These are phyloP conservation scores for Drosophila ochracea DNA, from an alignment of 2,888 invertebrate genomes.

Conservation along the genomic window DNA sequence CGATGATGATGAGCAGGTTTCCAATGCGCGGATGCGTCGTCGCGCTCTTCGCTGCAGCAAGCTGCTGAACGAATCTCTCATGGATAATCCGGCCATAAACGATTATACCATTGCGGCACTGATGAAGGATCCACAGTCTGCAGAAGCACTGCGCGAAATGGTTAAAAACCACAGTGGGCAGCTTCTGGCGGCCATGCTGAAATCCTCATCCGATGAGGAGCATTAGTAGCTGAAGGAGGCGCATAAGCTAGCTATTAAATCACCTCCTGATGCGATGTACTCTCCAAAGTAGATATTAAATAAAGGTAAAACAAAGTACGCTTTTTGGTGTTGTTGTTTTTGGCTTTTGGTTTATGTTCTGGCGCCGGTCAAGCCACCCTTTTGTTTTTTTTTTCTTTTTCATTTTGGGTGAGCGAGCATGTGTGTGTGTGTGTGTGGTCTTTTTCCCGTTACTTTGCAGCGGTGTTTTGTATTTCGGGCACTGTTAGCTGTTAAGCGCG, in stretches of 20 bases:
- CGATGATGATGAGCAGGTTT: slow-evolving; percentile 47
- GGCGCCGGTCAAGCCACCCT: slow-evolving; percentile 66
- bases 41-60: slow-evolving; percentile 22
- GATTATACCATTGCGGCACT: slow-evolving; percentile 41
- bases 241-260: slow-evolving; percentile 5
- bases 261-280: neutral
- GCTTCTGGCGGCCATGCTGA: slow-evolving; percentile 42
- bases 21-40: slow-evolving; percentile 13
- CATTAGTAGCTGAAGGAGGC: neutral
- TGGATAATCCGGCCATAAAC: slow-evolving; percentile 49
- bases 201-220: slow-evolving; percentile 44
- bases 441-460: slow-evolving; percentile 19
- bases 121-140: slow-evolving; percentile 25
- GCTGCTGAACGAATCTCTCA: slow-evolving; percentile 37
- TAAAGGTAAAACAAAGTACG: slow-evolving; percentile 4
- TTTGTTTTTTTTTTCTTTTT: slow-evolving; percentile 15
- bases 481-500: slow-evolving; percentile 64
- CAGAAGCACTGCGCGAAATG: slow-evolving; percentile 19
- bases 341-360: slow-evolving; percentile 28
- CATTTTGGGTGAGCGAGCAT: neutral
- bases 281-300: slow-evolving; percentile 12
- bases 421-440: neutral
- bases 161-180: slow-evolving; percentile 16
- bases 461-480: slow-evolving; percentile 53
- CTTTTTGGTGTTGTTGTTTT: slow-evolving; percentile 4